Percentiles rank a stretch among this genome's conserved stretches.
Evolutionary conservation across 2,113 vertebrate species (phyloP).

Genomic region (Regulus satrapa): DNA sequence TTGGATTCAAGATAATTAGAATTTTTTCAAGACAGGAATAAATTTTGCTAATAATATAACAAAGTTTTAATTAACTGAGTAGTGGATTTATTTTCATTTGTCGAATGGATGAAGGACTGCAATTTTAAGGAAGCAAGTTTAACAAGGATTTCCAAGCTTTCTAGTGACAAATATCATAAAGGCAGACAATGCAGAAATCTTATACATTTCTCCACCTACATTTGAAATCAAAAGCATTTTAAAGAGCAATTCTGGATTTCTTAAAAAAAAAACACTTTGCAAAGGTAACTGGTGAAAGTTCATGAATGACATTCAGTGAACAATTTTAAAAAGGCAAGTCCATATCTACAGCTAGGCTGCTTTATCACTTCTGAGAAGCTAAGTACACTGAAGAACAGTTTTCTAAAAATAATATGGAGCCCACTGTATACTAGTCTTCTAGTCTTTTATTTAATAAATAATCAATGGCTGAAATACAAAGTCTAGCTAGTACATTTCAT

Average conservation of each 20-base stretch:
- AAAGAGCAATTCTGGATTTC: background rate
- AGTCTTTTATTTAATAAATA: background rate
- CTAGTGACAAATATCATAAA: background rate
- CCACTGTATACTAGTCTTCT: background rate
- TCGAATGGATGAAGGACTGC: background rate
- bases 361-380: background rate
- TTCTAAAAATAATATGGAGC: background rate
- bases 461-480: background rate
- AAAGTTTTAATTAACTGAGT: background rate
- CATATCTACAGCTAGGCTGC: background rate
- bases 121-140: background rate
- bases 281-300: background rate
- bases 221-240: background rate
- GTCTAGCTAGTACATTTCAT: background rate
- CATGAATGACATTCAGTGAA: background rate
- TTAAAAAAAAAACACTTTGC: background rate
- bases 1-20: background rate
- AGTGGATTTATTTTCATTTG: background rate
- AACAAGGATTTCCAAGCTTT: background rate
- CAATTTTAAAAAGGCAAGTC: background rate
- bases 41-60: background rate
- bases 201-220: background rate
- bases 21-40: background rate
- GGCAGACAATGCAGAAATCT: background rate
- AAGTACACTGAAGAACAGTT: background rate